Evolutionary conservation across 1,140 invertebrate genomes (phyloP), one percentile per base, ranked within the genome.

Genomic region (Drosophila nikananu): DNA sequence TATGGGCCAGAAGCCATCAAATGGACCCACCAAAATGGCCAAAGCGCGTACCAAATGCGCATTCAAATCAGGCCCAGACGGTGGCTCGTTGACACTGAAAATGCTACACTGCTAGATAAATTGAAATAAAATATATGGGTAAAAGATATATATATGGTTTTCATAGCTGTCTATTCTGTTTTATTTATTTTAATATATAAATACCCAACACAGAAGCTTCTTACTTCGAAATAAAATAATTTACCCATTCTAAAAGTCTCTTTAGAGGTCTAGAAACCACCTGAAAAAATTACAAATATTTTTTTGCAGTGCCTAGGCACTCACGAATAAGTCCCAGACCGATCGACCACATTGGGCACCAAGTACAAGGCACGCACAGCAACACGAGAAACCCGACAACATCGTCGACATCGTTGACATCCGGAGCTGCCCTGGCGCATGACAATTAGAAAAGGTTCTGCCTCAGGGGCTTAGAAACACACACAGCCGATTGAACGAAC

Each of bases 361-460:
- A 8, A 44, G 57, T 44, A 84, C 81, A 84, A 86, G 82, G 82
- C 82, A 86, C 82, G 82, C 83, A 86, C 82, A 48, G 42, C 67
- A 12, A 61, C 55, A 55, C 52, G 39, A 59, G 39, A 70, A 46
- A 57, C 62, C 8, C 41, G 17, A 76, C 60, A 46, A 61, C 61
- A 72, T 71, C 68, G 55, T 54, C 58, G 61, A 80, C 77, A 76
- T 73, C 52, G 77, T 61, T 81, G 75, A 86, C 84, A 89, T 89
- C 84, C 84, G 84, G 86, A 74, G 86, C 64, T 66, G 78, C 60
- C 65, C 60, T 48, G 59, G 54, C 75, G 84, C 84, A 89, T 89
- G 77, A 90, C 81, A 89, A 89, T 89, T 89, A 90, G 84, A 89
- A 89, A 79, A 74, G 32, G 73, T 72, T 62, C 2, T 9, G 66